phyloP scores from a whole-genome alignment of 2,113 vertebrate species.

The Scomber scombrus region DNA sequence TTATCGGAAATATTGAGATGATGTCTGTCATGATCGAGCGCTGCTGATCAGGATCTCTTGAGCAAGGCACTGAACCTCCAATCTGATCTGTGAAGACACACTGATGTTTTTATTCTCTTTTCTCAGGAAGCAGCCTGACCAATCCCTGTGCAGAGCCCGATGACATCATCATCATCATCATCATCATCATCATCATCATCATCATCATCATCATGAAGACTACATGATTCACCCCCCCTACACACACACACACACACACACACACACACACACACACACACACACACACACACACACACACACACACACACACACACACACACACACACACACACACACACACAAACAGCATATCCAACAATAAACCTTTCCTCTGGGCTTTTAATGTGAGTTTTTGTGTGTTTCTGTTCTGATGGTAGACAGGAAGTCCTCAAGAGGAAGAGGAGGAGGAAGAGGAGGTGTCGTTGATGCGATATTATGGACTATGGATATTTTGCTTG shows the following conservation, averaged over 20 bases:
- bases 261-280: too few relatives aligned
- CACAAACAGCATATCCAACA: not conserved
- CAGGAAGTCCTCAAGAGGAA: not conserved
- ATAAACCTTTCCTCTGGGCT: not conserved
- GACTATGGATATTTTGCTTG: too few relatives aligned
- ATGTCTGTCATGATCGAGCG: too few relatives aligned
- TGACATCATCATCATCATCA: conserved; percentile 41
- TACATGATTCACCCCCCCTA: not conserved
- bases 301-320: not conserved
- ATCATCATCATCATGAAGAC: conserved; percentile 25
- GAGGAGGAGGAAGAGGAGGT: not conserved
- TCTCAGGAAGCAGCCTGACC: conserved; percentile 26
- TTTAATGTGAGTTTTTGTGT: conserved; percentile 10
- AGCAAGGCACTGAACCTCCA: not conserved
- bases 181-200: conserved; percentile 28
- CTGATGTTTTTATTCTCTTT: not conserved
- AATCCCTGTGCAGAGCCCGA: conserved; percentile 33
- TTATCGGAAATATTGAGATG: too few relatives aligned
- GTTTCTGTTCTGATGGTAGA: not conserved
- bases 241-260: too few relatives aligned
- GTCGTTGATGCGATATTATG: too few relatives aligned
- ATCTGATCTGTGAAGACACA: not conserved
- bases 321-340: not conserved
- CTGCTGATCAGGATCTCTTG: not conserved
- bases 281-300: too few relatives aligned